These are phyloP conservation scores for Trachelus troglodyta DNA, from an alignment of 2,888 invertebrate genomes.

Conservation along the genomic window DNA sequence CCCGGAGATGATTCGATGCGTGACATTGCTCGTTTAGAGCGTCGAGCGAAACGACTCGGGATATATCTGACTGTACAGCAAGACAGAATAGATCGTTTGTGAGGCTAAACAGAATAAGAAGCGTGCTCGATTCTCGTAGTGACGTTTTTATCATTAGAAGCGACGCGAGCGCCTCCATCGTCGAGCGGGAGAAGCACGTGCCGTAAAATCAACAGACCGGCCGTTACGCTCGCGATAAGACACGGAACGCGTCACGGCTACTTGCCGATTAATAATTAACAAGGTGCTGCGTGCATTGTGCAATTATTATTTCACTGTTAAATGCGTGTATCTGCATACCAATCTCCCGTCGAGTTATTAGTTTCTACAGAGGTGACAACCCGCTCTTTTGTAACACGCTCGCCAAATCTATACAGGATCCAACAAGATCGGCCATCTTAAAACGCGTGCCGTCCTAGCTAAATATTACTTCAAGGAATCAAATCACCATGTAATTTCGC, in stretches of 20 bases:
- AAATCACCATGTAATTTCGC: neutral
- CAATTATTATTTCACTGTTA: neutral
- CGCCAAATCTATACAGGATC: neutral
- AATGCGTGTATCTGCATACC: neutral
- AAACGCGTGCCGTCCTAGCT: neutral
- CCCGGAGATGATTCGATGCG: slow-evolving; percentile 53
- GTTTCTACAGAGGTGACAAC: neutral
- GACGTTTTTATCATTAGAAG: neutral
- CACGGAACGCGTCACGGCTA: neutral
- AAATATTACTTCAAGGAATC: neutral
- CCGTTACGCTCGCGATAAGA: neutral
- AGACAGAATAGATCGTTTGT: neutral
- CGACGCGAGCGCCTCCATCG: neutral
- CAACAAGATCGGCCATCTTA: neutral
- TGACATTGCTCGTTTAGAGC: slow-evolving; percentile 54
- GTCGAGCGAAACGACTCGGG: neutral
- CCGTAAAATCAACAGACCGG: neutral
- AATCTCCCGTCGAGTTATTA: neutral
- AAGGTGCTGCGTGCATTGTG: neutral
- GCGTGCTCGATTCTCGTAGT: neutral
- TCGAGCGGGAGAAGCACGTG: neutral
- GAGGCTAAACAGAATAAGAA: neutral
- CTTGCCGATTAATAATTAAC: neutral
- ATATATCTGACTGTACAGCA: neutral
- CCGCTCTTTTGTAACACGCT: neutral